Percentiles rank a stretch among this genome's conserved stretches.
Conservation (phyloP, 2,888 invertebrate species). For the Tipula lateralis region DNA sequence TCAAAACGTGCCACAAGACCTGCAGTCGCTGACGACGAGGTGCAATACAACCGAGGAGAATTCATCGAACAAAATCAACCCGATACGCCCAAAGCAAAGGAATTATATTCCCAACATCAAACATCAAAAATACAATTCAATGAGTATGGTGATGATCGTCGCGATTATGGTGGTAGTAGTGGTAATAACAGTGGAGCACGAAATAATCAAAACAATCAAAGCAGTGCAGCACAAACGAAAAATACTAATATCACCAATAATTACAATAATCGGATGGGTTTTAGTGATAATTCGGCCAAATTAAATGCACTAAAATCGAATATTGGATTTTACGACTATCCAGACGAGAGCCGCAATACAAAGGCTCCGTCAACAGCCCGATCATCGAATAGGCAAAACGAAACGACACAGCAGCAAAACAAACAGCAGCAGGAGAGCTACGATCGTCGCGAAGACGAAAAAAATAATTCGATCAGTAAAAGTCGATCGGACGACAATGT, state of each 20-base stretch:
- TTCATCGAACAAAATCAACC: constrained; percentile 38
- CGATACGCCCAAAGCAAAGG: neutral
- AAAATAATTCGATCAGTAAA: neutral
- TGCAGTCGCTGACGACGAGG: neutral
- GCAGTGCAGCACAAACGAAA: neutral
- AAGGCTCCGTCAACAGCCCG: neutral
- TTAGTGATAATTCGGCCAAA: neutral
- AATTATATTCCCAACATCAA: constrained; percentile 4
- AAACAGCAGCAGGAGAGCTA: neutral
- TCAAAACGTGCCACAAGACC: neutral
- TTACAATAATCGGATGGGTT: neutral
- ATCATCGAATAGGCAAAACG: neutral
- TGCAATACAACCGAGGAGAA: neutral
- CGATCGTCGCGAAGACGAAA: neutral
- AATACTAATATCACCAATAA: neutral
- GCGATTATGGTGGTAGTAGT: neutral
- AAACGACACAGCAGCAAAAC: neutral
- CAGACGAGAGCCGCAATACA: neutral
- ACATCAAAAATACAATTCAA: constrained; percentile 46
- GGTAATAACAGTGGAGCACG: neutral
- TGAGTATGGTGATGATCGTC: constrained; percentile 41
- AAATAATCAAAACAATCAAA: constrained; percentile 9
- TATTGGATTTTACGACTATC: constrained; percentile 33
- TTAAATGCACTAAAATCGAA: constrained; percentile 30
- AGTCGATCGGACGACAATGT: neutral